Evolutionary conservation across 2,797 vertebrate genomes (phyloP).

Genomic region (Glyptemys insculpta): DNA sequence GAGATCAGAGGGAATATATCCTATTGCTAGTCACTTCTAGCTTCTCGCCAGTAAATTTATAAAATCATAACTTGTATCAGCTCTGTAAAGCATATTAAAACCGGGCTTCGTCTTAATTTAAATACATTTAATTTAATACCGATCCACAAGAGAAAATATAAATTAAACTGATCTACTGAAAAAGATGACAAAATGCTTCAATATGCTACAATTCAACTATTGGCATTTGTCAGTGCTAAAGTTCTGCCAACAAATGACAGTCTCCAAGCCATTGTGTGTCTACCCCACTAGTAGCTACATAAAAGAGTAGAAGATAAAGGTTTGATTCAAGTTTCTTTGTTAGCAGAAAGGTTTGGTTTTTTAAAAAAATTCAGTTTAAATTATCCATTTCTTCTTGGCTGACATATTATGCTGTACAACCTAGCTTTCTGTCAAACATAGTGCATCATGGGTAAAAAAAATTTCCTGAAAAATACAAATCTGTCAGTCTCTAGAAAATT

Average conservation of each 20-base stretch:
- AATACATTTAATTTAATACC: no score
- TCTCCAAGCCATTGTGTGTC: background rate
- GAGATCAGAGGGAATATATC: background rate
- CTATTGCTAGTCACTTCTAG: background rate
- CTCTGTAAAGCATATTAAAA: no score
- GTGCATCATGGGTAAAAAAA: background rate
- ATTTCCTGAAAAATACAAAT: background rate
- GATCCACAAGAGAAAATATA: no score
- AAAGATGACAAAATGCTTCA: background rate
- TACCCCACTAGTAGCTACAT: background rate
- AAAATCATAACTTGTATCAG: background rate
- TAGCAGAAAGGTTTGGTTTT: background rate
- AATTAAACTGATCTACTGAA: no score
- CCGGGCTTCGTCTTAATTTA: no score
- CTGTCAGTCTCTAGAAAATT: background rate
- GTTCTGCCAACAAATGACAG: background rate
- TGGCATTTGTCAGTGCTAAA: background rate
- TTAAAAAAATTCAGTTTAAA: background rate
- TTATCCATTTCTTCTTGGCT: background rate
- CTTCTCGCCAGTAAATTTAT: background rate
- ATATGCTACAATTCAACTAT: background rate
- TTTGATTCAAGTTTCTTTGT: background rate
- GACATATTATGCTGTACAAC: background rate
- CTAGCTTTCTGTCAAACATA: background rate
- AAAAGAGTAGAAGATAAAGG: background rate